These are phyloP conservation scores for Erebia palarica DNA, from an alignment of 2,888 invertebrate genomes.

Conservation along the genomic window DNA sequence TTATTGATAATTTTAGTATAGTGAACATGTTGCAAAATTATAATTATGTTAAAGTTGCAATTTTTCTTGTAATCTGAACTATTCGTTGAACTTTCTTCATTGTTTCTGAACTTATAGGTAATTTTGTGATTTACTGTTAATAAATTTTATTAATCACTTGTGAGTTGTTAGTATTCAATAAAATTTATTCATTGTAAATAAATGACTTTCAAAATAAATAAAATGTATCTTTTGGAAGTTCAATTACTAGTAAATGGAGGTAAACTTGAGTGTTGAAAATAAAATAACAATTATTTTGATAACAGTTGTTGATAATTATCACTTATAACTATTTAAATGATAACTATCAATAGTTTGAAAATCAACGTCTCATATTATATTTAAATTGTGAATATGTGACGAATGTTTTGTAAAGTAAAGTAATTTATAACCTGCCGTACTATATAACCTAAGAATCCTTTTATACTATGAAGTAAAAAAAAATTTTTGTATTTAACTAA, in stretches of 20 bases:
- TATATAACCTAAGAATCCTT: not conserved
- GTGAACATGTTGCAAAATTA: not conserved
- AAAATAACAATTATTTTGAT: slow-evolving; percentile 8
- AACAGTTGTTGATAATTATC: slow-evolving; percentile 7
- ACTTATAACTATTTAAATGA: slow-evolving; percentile 1
- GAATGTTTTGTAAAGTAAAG: not conserved
- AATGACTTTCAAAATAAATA: not conserved
- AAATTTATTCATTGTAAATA: slow-evolving; percentile 23
- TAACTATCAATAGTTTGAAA: slow-evolving; percentile 8
- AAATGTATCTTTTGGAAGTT: slow-evolving; percentile 5
- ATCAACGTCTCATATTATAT: slow-evolving; percentile 6
- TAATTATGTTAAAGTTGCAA: not conserved
- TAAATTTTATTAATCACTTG: slow-evolving; percentile 20
- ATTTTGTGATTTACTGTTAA: slow-evolving; percentile 15
- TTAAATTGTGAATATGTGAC: slow-evolving; percentile 15
- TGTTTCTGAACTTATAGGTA: not conserved
- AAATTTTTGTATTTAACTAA: too few relatives aligned
- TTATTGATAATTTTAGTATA: not conserved
- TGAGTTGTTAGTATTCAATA: slow-evolving; percentile 17
- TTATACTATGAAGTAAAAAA: not conserved
- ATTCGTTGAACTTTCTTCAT: not conserved
- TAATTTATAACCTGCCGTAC: slow-evolving; percentile 10
- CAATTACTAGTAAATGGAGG: slow-evolving; percentile 10
- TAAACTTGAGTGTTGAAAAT: not conserved
- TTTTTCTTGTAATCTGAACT: not conserved